Base-by-base conservation (phyloP, 64 coral and sea anemone genomes). In the Stichodactyla mertensii region DNA sequence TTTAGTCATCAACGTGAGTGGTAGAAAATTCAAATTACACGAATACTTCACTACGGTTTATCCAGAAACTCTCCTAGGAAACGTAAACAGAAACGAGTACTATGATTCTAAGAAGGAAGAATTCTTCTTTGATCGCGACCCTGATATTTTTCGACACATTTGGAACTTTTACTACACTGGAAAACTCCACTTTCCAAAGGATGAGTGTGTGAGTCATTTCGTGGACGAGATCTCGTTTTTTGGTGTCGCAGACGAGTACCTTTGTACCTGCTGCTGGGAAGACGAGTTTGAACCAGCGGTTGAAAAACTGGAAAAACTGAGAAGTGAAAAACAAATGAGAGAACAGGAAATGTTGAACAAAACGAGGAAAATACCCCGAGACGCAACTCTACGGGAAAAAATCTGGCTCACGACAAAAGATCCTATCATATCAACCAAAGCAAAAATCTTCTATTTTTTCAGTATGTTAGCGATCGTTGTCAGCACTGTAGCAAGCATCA, bases 101-200 rank as follows among this genome's bases (percentile, higher is more conserved):
- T 89, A 87, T 61, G 92, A 93, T 54, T 10, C 16, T 12, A 20
- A 5, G 14, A 89, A 74, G 16, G 62, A 87, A 4, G 92, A 93
- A 51, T 93, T 82, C 62, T 93, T 93, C 52, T 93, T 93, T n/a
- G 92, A 93, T 28, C 92, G 88, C 19, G 92, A 93, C 51, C 92
- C 92, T 1, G 84, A 93, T 54, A 83, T 85, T 6, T 93, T 93
- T 52, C 87, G 87, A 10, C 87, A 93, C 54, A 93, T 93, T 61
- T 89, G 88, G 84, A 89, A 93, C 78, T 93, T 86, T 78, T 93
- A 93, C 51, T 86, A 74, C 16, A 89, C 92, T 6, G 92, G 92
- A 0, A 62, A 93, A 45, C 88, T 93, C 4, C 92, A 93, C 69
- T 89, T 58, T 51, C 88, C 92, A 14, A 79, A 81, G 54, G 88